phyloP scores from a whole-genome alignment of 2,797 vertebrate species.

The Dermochelys coriacea region DNA sequence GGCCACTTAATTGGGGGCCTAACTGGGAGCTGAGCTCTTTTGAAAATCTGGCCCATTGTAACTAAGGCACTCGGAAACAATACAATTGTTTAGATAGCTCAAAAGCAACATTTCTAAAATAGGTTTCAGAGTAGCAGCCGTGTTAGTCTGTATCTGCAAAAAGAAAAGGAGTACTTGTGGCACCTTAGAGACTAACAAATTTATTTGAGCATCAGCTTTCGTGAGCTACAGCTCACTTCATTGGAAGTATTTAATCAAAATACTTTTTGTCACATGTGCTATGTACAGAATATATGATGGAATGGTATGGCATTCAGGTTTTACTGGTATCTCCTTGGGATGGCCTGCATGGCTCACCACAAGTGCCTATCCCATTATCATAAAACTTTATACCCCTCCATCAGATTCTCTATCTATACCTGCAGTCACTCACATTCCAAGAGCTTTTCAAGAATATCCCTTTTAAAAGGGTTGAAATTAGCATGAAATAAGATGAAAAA shows the following conservation, averaged over 20 bases:
- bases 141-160: too few species aligned
- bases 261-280: background rate
- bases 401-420: background rate
- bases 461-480: background rate
- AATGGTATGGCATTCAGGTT: background rate
- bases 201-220: too few species aligned
- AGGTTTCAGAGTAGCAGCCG: too few species aligned
- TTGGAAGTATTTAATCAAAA: too few species aligned
- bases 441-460: background rate
- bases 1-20: background rate
- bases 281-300: background rate
- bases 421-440: background rate
- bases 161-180: too few species aligned
- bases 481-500: background rate
- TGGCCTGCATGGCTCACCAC: background rate
- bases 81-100: background rate
- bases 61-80: background rate
- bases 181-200: too few species aligned
- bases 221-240: too few species aligned
- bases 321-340: background rate
- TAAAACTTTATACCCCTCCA: background rate
- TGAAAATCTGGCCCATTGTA: background rate
- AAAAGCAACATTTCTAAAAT: background rate
- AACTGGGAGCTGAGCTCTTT: background rate
- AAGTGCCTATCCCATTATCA: background rate